These are phyloP conservation scores for Atractosteus spatula DNA, from an alignment of 2,113 vertebrate genomes.

Conservation along the genomic window DNA sequence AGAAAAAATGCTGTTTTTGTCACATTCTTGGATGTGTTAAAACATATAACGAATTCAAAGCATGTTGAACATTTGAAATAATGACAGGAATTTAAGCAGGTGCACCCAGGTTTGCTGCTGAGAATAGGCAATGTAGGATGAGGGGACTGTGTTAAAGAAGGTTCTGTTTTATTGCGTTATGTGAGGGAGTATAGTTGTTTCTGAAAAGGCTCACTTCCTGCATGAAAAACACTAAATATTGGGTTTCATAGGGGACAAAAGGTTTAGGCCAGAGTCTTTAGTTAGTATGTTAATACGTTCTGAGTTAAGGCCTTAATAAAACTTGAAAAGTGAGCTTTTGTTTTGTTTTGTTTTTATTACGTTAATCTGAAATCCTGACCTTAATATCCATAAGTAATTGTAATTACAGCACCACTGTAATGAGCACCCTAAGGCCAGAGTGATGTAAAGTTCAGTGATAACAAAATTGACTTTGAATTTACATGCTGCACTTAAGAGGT, in stretches of 20 bases:
- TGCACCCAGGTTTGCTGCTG: background rate
- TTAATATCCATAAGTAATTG: too few relatives aligned
- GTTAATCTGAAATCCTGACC: too few relatives aligned
- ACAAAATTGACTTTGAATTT: constrained; percentile 31
- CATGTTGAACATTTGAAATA: background rate
- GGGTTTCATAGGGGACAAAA: background rate
- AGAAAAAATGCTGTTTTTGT: too few relatives aligned
- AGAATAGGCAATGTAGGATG: background rate
- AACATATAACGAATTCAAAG: too few relatives aligned
- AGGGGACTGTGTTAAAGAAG: background rate
- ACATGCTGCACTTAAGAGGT: constrained; percentile 7
- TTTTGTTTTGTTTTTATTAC: too few relatives aligned
- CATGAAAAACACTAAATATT: background rate
- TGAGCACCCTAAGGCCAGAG: background rate
- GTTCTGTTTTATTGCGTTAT: background rate
- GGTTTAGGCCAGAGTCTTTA: background rate
- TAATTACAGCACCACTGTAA: too few relatives aligned
- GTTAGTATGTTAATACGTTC: background rate
- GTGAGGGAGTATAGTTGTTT: constrained; percentile 5
- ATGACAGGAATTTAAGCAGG: constrained; percentile 1
- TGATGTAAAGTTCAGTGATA: constrained; percentile 21
- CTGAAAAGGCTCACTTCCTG: constrained; percentile 12
- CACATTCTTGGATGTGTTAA: too few relatives aligned
- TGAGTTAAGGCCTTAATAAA: background rate
- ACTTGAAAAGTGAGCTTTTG: too few relatives aligned